Base-by-base conservation (phyloP, 2,797 vertebrate genomes). In the Meda fulgida region DNA sequence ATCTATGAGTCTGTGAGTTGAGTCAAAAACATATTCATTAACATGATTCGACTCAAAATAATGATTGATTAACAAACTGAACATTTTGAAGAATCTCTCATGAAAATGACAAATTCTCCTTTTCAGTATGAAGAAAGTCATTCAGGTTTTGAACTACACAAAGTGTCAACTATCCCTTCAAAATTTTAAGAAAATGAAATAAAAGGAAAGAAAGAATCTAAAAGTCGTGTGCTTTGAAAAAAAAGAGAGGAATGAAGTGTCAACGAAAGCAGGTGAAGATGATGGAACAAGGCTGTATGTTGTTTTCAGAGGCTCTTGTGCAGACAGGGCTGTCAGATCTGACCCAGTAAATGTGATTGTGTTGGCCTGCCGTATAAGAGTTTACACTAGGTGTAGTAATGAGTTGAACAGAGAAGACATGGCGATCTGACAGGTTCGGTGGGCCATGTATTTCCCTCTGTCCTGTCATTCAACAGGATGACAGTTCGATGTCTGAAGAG, bases 351-450 rank as follows among this genome's bases (percentile, higher is more conserved):
- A 78, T 83, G 66, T 72, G 65, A 36, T 66, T 63, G 69, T 65
- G 58, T 78, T 78, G 73, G 72, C 53, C 67, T 66, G 66, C 80
- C 31, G 4, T 58, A 78, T 19, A 43, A 38, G 34, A 40, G 34
- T 65, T 71, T 78, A 63, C 38, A 78, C 53, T 34, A 51, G 26
- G 43, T 63, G 63, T 26, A 77, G 38, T 83, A 70, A 63, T 53
- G 80, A 78, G 75, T 48, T 48, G 46, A 60, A 82, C 43, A 48
- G 38, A 78, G 31, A 69, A 80, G 73, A 78, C 26, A 40, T 60
- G 85, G 51, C 21, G 10, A 36, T 72, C 48, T 78, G 67, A 83
- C 80, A 83, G 43, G 40, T 73, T 79, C 43, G 23, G 65, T 83
- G 75, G 75, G 18, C 29, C 34, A 13, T 71, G 65, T 46, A 29